phyloP scores from a whole-genome alignment of 2,113 vertebrate species.

The Lepisosteus oculatus region DNA sequence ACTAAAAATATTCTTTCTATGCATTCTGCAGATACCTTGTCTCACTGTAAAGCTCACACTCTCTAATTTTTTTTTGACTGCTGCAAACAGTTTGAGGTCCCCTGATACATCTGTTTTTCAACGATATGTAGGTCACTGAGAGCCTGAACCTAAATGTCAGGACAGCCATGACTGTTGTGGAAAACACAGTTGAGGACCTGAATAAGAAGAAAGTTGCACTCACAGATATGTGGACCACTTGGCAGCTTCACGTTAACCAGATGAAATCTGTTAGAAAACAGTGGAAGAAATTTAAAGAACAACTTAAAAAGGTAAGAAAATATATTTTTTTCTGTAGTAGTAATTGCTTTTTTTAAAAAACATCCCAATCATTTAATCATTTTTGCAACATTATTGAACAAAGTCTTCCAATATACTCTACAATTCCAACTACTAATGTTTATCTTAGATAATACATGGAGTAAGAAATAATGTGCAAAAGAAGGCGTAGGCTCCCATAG shows the following conservation, averaged over 20 bases:
- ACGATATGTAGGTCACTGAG: conserved; percentile 57
- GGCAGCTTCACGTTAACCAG: conserved; percentile 64
- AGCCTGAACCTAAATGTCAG: conserved; percentile 57
- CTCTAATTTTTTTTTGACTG: neutral
- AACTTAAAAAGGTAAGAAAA: conserved; percentile 66
- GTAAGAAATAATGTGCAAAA: too few relatives aligned
- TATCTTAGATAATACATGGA: too few relatives aligned
- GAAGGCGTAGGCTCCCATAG: too few relatives aligned
- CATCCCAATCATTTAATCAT: too few relatives aligned
- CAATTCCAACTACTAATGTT: too few relatives aligned
- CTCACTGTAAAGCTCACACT: neutral
- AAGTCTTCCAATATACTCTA: too few relatives aligned
- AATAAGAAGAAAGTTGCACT: conserved; percentile 63
- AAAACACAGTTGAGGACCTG: conserved; percentile 57
- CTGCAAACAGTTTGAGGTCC: neutral
- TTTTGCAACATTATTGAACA: too few relatives aligned
- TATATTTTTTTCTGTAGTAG: too few relatives aligned
- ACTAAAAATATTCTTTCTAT: neutral
- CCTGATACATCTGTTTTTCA: conserved; percentile 3
- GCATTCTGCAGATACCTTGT: neutral
- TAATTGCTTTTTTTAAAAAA: too few relatives aligned
- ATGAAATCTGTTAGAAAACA: conserved; percentile 65
- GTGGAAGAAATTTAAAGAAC: conserved; percentile 71
- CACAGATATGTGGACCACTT: conserved; percentile 57
- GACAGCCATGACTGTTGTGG: conserved; percentile 49